Percentiles rank a stretch among this genome's conserved stretches.
Conservation (phyloP, 92 coral and sea anemone genomes). For the Phenganax subtilis region DNA sequence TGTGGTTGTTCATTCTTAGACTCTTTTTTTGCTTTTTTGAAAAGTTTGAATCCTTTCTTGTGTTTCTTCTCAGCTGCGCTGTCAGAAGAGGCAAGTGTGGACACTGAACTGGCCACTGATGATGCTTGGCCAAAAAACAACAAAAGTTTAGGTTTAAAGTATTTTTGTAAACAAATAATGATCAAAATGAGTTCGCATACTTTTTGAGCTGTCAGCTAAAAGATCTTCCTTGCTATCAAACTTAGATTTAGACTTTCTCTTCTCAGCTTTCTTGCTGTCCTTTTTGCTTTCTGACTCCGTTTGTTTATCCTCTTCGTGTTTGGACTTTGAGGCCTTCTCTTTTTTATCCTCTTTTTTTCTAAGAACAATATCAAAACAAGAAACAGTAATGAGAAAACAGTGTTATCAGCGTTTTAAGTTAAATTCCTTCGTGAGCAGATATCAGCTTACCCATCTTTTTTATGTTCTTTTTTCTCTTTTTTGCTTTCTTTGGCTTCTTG, state of each 20-base stretch:
- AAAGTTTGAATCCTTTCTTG: constrained; percentile 14
- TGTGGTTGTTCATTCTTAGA: neutral
- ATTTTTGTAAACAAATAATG: neutral
- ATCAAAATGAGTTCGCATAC: neutral
- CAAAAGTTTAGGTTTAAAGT: neutral
- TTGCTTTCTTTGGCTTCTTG: neutral
- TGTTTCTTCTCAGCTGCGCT: constrained; percentile 6
- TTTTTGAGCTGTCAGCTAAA: neutral
- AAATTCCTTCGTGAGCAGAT: neutral
- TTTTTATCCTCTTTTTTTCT: constrained; percentile 18
- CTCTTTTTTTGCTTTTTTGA: constrained; percentile 11
- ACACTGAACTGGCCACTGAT: neutral
- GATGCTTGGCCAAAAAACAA: neutral
- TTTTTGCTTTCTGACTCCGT: neutral
- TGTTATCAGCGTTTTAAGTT: neutral
- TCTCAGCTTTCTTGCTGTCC: neutral
- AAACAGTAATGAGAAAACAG: neutral
- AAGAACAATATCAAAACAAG: neutral
- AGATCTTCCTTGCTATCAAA: neutral
- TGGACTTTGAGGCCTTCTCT: constrained; percentile 12
- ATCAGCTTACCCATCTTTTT: constrained; percentile 8
- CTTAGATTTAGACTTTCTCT: constrained; percentile 6
- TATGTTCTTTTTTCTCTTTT: constrained; percentile 8
- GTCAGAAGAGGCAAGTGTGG: neutral
- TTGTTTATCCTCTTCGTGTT: constrained; percentile 7